A percentile compares a stretch with the other conserved stretches of the same genome.
These are phyloP conservation scores for Apostichopus parvimensis DNA, from an alignment of 35 echinoderm and acorn worm genomes.

Conservation along the genomic window DNA sequence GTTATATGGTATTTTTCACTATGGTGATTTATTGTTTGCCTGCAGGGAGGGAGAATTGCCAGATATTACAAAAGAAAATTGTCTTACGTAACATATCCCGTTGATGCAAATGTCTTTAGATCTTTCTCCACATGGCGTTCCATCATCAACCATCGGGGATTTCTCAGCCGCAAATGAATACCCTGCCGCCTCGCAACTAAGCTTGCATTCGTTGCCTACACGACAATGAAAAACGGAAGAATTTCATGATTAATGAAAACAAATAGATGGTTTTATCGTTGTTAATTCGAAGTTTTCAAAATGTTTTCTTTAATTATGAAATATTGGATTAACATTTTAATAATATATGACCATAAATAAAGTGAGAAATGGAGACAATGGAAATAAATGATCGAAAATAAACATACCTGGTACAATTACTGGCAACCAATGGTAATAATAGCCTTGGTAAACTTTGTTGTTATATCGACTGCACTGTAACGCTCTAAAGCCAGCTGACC, in stretches of 20 bases:
- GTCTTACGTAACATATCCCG: slow-evolving; percentile 81
- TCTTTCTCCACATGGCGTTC: slow-evolving; percentile 67
- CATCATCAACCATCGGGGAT: slow-evolving; percentile 57
- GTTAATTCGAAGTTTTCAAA: too few species aligned
- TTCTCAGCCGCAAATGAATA: not conserved
- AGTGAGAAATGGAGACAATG: too few species aligned
- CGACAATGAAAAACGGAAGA: not conserved
- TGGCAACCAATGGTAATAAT: slow-evolving; percentile 58
- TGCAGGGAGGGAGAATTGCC: too few species aligned
- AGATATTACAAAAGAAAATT: not conserved
- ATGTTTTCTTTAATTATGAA: too few species aligned
- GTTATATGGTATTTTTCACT: too few species aligned
- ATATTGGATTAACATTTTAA: too few species aligned
- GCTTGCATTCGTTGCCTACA: slow-evolving; percentile 3
- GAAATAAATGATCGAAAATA: not conserved
- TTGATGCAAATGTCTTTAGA: slow-evolving; percentile 80
- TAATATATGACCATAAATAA: too few species aligned
- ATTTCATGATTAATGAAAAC: not conserved
- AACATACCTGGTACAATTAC: slow-evolving; percentile 53
- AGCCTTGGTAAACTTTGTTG: not conserved
- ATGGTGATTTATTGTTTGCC: too few species aligned
- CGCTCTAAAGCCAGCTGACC: slow-evolving; percentile 20
- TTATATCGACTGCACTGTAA: slow-evolving; percentile 68
- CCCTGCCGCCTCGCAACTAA: not conserved
- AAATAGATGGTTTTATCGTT: not conserved